Evolutionary conservation across 2,888 invertebrate genomes (phyloP).

Genomic region (Callimorpha dominula): DNA sequence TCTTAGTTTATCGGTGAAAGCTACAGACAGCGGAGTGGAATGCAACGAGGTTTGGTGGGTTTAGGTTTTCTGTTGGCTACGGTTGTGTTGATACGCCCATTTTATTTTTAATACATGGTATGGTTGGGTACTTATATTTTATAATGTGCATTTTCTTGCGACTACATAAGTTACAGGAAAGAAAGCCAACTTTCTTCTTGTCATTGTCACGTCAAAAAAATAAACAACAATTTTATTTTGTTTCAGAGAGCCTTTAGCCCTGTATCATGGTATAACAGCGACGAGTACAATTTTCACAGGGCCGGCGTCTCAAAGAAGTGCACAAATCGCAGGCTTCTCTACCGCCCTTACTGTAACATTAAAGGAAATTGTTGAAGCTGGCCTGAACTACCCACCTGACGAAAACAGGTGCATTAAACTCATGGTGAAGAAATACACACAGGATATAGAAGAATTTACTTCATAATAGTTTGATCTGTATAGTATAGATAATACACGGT

Average conservation of each 20-base stretch:
- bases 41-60: too few relatives aligned
- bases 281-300: constrained; percentile 74
- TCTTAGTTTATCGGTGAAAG: too few relatives aligned
- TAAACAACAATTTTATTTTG: neutral
- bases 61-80: too few relatives aligned
- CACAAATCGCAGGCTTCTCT: constrained; percentile 62
- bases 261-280: constrained; percentile 60
- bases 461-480: too few relatives aligned
- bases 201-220: neutral
- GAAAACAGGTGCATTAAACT: constrained; percentile 62
- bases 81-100: too few relatives aligned
- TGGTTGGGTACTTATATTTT: too few relatives aligned
- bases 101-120: too few relatives aligned
- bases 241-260: constrained; percentile 67
- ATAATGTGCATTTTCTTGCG: too few relatives aligned
- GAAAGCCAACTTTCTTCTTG: too few relatives aligned
- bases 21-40: too few relatives aligned
- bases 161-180: too few relatives aligned
- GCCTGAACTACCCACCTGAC: constrained; percentile 65
- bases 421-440: constrained; percentile 67
- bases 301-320: constrained; percentile 69
- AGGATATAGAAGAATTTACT: constrained; percentile 53
- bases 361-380: constrained; percentile 64
- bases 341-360: constrained; percentile 56
- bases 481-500: too few relatives aligned